A percentile compares a stretch with the other conserved stretches of the same genome.
Conservation (phyloP, 2,888 invertebrate species). For the Archips crataeganus region DNA sequence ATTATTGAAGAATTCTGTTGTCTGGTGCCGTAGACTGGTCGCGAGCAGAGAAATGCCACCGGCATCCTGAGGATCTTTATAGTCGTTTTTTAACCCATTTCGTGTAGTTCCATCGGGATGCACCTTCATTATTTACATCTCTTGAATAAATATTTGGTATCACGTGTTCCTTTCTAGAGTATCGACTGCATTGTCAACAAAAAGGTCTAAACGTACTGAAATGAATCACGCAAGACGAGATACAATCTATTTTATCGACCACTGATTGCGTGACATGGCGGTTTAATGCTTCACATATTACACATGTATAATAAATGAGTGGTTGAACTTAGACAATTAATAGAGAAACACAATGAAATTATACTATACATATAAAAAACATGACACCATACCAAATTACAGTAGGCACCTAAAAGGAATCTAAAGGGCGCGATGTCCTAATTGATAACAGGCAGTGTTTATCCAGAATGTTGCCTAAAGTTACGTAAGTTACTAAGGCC, state of each 20-base stretch:
- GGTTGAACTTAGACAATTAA: slow-evolving; percentile 27
- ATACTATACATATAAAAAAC: slow-evolving; percentile 12
- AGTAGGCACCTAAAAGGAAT: not conserved
- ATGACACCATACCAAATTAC: slow-evolving; percentile 15
- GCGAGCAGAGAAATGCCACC: slow-evolving; percentile 77
- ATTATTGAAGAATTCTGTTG: slow-evolving; percentile 90
- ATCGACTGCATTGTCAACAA: slow-evolving; percentile 19
- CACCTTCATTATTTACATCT: slow-evolving; percentile 66
- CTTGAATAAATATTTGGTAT: slow-evolving; percentile 39
- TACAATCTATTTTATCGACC: slow-evolving; percentile 69
- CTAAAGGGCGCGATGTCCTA: not conserved
- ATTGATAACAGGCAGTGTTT: not conserved
- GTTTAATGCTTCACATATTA: slow-evolving; percentile 22
- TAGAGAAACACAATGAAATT: slow-evolving; percentile 13
- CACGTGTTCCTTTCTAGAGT: not conserved
- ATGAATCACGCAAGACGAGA: slow-evolving; percentile 62
- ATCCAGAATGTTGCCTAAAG: not conserved
- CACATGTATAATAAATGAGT: slow-evolving; percentile 1
- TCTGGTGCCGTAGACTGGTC: slow-evolving; percentile 89
- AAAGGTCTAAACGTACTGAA: slow-evolving; percentile 40
- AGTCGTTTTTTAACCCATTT: slow-evolving; percentile 51
- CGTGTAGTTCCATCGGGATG: slow-evolving; percentile 61
- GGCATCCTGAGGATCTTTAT: slow-evolving; percentile 53
- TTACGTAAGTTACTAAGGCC: not conserved
- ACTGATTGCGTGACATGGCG: slow-evolving; percentile 61